Conservation (phyloP, 2,797 vertebrate genomes). For the Poecile montanus region DNA sequence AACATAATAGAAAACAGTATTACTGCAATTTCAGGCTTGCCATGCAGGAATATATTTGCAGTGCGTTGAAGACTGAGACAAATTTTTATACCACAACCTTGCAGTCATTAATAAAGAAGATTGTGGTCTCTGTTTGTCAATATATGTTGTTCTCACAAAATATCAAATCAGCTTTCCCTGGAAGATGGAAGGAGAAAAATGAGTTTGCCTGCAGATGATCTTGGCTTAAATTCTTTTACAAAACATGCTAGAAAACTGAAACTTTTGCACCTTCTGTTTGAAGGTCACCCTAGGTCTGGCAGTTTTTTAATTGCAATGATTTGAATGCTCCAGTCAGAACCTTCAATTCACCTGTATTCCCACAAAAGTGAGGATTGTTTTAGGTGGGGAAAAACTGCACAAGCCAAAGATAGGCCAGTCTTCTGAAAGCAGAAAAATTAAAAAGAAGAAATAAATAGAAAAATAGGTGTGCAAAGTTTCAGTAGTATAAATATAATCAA, state of each 20-base stretch:
- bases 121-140: slow-evolving; percentile 23
- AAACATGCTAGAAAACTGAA: not conserved
- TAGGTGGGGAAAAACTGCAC: not conserved
- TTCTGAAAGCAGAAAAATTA: not conserved
- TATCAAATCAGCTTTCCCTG: slow-evolving; percentile 11
- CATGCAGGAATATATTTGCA: slow-evolving; percentile 29
- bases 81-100: slow-evolving; percentile 24
- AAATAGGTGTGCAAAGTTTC: not conserved
- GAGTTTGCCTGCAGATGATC: not conserved
- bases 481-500: not conserved
- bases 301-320: not conserved
- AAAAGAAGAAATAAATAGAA: not conserved
- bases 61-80: not conserved
- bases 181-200: not conserved
- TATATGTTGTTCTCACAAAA: slow-evolving; percentile 17
- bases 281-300: not conserved
- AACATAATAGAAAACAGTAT: slow-evolving; percentile 47
- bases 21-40: slow-evolving; percentile 36
- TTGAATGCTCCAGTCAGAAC: not conserved
- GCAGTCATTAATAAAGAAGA: slow-evolving; percentile 50
- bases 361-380: not conserved
- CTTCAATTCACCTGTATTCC: not conserved
- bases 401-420: not conserved
- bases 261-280: not conserved
- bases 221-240: not conserved